Evolutionary conservation across 1,140 invertebrate genomes (phyloP).

Genomic region (Zeugodacus cucurbitae): DNA sequence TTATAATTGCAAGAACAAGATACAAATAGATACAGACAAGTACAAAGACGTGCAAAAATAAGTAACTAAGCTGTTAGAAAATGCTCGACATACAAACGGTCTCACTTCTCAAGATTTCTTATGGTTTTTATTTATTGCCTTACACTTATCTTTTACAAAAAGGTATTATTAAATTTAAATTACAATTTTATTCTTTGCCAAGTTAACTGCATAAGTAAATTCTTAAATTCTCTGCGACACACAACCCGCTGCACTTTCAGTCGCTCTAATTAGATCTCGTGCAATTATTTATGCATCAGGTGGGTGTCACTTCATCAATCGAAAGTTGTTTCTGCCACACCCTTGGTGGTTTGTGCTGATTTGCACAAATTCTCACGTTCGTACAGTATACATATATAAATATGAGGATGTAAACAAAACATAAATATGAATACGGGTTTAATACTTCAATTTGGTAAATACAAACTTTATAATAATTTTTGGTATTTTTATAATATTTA

Average conservation of each 20-base stretch:
- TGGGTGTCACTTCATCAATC: constrained; percentile 5
- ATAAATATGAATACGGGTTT: too few relatives aligned
- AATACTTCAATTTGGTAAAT: too few relatives aligned
- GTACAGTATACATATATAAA: background rate
- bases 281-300: background rate
- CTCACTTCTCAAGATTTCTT: background rate
- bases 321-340: background rate
- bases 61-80: too few relatives aligned
- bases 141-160: too few relatives aligned
- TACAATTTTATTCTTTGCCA: background rate
- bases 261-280: background rate
- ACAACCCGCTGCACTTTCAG: background rate
- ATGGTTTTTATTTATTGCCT: background rate
- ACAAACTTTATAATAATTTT: too few relatives aligned
- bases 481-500: too few relatives aligned
- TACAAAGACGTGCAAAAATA: background rate
- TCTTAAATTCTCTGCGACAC: background rate
- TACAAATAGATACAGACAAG: background rate
- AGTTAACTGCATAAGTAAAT: background rate
- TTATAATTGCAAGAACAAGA: background rate
- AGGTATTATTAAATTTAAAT: too few relatives aligned
- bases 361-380: background rate
- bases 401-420: too few relatives aligned
- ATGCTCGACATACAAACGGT: too few relatives aligned
- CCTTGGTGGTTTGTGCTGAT: background rate